Conservation (phyloP, 1,140 invertebrate genomes). For the Drosophila setifemur region DNA sequence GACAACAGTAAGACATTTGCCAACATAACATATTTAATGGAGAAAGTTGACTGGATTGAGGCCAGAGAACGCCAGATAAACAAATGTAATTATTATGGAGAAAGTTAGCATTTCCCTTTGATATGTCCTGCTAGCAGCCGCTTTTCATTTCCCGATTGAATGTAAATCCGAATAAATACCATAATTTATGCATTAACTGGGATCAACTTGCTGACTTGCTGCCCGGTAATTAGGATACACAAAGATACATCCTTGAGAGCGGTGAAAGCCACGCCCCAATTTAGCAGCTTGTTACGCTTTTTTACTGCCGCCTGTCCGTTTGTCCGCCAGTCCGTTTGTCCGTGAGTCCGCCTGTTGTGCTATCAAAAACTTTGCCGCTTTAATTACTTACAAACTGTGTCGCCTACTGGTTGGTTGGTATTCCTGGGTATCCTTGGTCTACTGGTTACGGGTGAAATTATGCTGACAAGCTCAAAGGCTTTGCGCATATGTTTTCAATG, state of each 20-base stretch:
- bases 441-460: constrained; percentile 30
- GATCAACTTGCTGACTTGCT: constrained; percentile 2
- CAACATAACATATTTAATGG: constrained; percentile 64
- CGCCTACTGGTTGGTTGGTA: neutral
- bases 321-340: neutral
- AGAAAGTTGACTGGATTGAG: constrained; percentile 13
- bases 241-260: neutral
- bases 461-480: constrained; percentile 61
- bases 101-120: constrained; percentile 10
- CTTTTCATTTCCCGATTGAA: constrained; percentile 31
- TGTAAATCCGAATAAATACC: constrained; percentile 26
- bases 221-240: constrained; percentile 26
- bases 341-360: constrained; percentile 38
- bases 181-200: constrained; percentile 48
- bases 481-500: constrained; percentile 74
- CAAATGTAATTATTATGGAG: constrained; percentile 68
- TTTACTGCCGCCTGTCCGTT: neutral
- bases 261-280: constrained; percentile 38
- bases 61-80: constrained; percentile 25
- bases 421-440: neutral
- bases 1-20: constrained; percentile 61
- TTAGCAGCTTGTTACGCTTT: constrained; percentile 48
- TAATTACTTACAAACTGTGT: constrained; percentile 66
- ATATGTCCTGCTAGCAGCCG: neutral
- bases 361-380: constrained; percentile 72